phyloP scores from a whole-genome alignment of 2,113 vertebrate genomes.

The Bubalus kerabau region DNA sequence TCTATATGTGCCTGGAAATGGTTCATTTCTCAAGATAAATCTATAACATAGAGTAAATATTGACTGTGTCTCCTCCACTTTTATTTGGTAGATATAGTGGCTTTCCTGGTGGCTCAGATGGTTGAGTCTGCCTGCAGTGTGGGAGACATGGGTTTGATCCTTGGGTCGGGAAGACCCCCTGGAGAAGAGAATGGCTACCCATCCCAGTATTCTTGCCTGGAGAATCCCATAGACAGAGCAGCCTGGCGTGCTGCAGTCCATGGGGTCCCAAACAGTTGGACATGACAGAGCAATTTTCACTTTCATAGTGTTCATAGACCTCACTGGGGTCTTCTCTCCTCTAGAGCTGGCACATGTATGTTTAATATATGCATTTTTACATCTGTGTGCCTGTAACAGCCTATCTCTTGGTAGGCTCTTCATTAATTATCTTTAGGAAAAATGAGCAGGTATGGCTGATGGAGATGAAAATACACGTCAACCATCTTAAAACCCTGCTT shows the following conservation, averaged over 20 bases:
- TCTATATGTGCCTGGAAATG: fast-evolving
- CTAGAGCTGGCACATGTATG: fast-evolving
- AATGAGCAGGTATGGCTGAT: fast-evolving
- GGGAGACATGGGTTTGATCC: background rate
- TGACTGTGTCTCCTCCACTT: background rate
- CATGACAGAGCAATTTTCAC: background rate
- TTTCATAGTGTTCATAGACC: background rate
- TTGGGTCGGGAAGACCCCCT: background rate
- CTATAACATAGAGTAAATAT: fast-evolving
- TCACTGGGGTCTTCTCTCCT: fast-evolving
- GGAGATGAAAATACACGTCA: background rate
- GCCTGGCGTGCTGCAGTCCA: background rate
- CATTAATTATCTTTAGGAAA: background rate
- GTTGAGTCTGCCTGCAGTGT: background rate
- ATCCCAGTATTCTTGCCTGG: background rate
- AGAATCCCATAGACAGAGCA: background rate
- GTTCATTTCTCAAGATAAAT: background rate
- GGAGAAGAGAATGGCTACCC: background rate
- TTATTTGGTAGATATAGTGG: fast-evolving
- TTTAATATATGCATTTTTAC: fast-evolving
- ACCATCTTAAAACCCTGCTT: no score
- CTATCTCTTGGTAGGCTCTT: background rate
- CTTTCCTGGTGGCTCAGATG: background rate
- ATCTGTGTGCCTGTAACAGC: fast-evolving
- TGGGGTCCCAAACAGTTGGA: background rate